phyloP scores from a whole-genome alignment of 2,113 vertebrate species.

The Cyanistes caeruleus region DNA sequence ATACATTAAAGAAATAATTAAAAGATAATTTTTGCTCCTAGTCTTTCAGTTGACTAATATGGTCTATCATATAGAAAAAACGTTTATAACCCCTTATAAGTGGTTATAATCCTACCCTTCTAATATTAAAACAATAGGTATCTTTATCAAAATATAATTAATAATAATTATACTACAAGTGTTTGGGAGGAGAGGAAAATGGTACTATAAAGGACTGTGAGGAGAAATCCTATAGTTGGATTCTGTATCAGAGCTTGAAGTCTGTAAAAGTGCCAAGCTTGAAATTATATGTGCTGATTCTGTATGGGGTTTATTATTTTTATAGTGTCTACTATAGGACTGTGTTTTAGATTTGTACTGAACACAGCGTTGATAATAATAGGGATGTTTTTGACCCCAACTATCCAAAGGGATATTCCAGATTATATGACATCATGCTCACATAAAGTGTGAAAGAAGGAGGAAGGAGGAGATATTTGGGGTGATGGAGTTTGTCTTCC shows the following conservation, averaged over 20 bases:
- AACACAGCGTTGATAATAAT: not conserved
- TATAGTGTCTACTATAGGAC: fast-evolving
- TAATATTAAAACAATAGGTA: not conserved
- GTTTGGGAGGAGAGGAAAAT: not conserved
- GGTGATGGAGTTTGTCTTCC: not conserved
- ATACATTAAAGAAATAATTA: not conserved
- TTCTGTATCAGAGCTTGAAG: not conserved
- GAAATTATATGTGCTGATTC: not conserved
- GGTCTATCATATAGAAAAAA: not conserved
- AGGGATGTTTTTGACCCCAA: not conserved
- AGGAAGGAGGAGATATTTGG: not conserved
- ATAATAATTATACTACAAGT: not conserved
- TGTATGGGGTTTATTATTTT: not conserved
- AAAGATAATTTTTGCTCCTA: not conserved
- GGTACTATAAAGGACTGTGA: not conserved
- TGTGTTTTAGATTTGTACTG: not conserved
- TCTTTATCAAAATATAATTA: not conserved
- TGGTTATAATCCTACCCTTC: not conserved
- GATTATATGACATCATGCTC: fast-evolving
- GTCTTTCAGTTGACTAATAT: not conserved
- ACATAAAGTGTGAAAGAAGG: not conserved
- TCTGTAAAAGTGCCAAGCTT: not conserved
- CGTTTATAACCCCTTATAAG: not conserved
- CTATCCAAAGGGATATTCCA: not conserved
- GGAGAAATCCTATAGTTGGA: not conserved